phyloP scores from a whole-genome alignment of 2,797 vertebrate species.

The Yasuhikotakia modesta region DNA sequence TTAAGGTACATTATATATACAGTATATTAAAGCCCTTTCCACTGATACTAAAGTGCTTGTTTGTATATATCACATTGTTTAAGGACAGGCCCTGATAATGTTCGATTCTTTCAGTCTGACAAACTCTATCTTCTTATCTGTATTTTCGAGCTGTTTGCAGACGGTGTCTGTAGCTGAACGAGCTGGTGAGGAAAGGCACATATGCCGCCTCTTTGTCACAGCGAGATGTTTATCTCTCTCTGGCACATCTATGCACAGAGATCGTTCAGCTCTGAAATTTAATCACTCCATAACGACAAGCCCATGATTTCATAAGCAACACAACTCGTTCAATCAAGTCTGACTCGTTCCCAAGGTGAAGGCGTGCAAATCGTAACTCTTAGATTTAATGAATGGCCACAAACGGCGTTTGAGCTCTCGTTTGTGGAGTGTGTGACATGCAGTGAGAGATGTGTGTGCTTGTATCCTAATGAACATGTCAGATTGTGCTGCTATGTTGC shows the following conservation, averaged over 20 bases:
- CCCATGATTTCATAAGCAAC: conserved; percentile 12
- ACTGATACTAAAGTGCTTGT: not conserved
- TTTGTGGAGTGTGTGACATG: not conserved
- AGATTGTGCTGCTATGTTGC: not conserved
- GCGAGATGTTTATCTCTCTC: conserved; percentile 18
- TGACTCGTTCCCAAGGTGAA: not conserved
- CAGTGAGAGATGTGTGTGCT: not conserved
- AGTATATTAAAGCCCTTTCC: not conserved
- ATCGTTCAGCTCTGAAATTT: conserved; percentile 43
- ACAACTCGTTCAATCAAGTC: not conserved
- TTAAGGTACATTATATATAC: too few relatives aligned
- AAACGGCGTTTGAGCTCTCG: not conserved
- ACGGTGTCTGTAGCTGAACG: not conserved
- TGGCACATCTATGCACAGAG: conserved; percentile 29
- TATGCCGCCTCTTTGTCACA: not conserved
- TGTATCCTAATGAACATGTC: conserved; percentile 23
- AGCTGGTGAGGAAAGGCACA: not conserved
- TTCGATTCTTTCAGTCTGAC: not conserved
- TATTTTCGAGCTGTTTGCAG: not conserved
- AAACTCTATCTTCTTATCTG: not conserved
- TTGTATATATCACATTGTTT: not conserved
- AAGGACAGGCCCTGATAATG: not conserved
- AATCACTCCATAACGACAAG: conserved; percentile 32
- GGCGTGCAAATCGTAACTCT: conserved; percentile 1
- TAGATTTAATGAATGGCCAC: conserved; percentile 16